Conservation (phyloP, 2,888 invertebrate genomes). For the Latrodectus hesperus region DNA sequence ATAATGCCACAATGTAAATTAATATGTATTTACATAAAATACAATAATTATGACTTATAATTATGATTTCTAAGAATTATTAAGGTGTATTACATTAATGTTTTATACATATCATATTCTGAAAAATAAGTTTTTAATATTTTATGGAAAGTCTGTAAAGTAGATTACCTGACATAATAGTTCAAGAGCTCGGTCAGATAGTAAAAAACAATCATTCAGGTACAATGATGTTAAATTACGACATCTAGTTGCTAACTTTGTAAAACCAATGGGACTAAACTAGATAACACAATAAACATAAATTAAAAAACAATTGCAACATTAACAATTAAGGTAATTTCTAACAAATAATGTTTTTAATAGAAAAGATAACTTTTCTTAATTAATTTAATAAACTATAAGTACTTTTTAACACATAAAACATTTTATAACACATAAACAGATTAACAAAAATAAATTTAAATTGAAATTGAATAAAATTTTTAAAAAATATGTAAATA, state of each 20-base stretch:
- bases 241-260: slow-evolving; percentile 67
- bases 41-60: no score
- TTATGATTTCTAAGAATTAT: no score
- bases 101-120: no score
- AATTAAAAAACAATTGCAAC: background rate
- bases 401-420: background rate
- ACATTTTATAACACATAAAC: background rate
- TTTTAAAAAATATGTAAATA: no score
- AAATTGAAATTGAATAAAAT: no score
- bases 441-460: no score
- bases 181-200: slow-evolving; percentile 65
- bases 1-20: no score
- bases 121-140: no score
- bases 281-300: slow-evolving; percentile 18
- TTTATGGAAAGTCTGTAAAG: no score
- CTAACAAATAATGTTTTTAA: background rate
- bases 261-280: slow-evolving; percentile 68
- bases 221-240: slow-evolving; percentile 58
- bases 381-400: background rate
- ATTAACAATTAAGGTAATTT: background rate
- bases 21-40: no score
- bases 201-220: slow-evolving; percentile 63
- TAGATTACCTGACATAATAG: slow-evolving; percentile 62
- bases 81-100: no score
- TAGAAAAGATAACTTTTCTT: background rate